Conservation (phyloP, 2,797 vertebrate species). For the Microctenopoma lineatum region DNA sequence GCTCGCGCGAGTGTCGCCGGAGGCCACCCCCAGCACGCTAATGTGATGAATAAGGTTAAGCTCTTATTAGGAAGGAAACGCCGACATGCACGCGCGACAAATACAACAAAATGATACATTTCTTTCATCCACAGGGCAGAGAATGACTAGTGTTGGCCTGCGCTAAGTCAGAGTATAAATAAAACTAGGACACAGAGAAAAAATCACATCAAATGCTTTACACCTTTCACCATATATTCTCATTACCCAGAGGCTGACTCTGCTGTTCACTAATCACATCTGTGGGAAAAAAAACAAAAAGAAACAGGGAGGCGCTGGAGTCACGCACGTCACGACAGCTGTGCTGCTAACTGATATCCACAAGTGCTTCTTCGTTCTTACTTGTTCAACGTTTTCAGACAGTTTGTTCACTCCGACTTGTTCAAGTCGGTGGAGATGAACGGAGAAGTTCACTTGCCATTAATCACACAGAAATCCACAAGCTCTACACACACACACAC, state of each 20-base stretch:
- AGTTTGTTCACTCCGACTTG: constrained; percentile 27
- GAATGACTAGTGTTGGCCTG: constrained; percentile 37
- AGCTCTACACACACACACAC: constrained; percentile 10
- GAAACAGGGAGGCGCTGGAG: constrained; percentile 24
- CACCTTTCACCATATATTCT: constrained; percentile 58
- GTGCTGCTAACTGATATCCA: constrained; percentile 21
- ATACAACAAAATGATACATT: constrained; percentile 17
- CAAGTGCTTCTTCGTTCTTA: constrained; percentile 7
- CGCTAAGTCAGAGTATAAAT: constrained; percentile 38
- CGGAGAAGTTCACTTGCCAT: constrained; percentile 13
- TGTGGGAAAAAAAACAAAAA: constrained; percentile 30
- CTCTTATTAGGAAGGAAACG: constrained; percentile 70
- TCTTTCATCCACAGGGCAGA: constrained; percentile 32
- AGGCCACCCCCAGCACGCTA: constrained; percentile 69
- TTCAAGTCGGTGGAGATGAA: constrained; percentile 28
- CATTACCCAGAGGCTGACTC: constrained; percentile 58
- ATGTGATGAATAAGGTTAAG: constrained; percentile 83
- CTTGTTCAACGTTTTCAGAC: constrained; percentile 13
- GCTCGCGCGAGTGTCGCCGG: constrained; percentile 62
- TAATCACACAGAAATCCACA: too few relatives aligned
- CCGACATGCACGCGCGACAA: neutral
- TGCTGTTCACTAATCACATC: constrained; percentile 52
- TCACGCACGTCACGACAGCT: constrained; percentile 29
- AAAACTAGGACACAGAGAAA: constrained; percentile 51
- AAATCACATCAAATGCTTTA: constrained; percentile 50